Percentiles rank a stretch among this genome's conserved stretches.
Evolutionary conservation across 2,797 vertebrate genomes (phyloP).

Genomic region (Melopsittacus undulatus): DNA sequence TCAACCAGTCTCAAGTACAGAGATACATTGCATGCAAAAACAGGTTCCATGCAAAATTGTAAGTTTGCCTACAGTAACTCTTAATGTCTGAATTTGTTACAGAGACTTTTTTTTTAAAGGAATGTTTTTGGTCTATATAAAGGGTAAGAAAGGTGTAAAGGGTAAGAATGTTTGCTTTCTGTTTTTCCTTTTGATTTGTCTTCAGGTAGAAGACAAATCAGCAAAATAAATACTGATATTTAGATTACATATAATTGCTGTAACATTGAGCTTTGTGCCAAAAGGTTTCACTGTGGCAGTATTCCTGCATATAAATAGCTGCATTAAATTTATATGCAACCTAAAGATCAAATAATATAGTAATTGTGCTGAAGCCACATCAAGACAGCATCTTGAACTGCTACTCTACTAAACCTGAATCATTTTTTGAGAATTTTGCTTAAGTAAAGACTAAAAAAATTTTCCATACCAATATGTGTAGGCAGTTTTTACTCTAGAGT

Average conservation of each 20-base stretch:
- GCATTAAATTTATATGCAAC: background rate
- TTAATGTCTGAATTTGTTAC: background rate
- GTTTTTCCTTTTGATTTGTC: background rate
- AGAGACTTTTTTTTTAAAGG: background rate
- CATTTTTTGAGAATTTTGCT: background rate
- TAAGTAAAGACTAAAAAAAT: background rate
- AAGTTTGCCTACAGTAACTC: constrained; percentile 68
- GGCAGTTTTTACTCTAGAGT: background rate
- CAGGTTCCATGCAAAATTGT: constrained; percentile 90
- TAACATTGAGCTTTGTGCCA: background rate
- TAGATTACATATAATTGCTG: background rate
- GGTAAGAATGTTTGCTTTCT: background rate
- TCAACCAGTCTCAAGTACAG: constrained; percentile 95
- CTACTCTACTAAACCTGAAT: background rate
- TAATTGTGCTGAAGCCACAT: background rate
- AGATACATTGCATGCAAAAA: constrained; percentile 94
- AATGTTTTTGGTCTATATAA: background rate
- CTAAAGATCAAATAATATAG: background rate
- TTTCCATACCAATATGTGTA: background rate
- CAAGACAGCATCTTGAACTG: background rate
- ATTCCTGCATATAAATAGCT: background rate
- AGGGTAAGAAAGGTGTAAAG: background rate
- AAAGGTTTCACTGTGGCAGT: background rate
- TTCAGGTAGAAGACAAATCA: background rate
- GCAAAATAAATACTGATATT: background rate